Percentiles rank a stretch among this genome's conserved stretches.
phyloP scores from a whole-genome alignment of 1,140 invertebrate genomes.

The Andricus grossulariae region DNA sequence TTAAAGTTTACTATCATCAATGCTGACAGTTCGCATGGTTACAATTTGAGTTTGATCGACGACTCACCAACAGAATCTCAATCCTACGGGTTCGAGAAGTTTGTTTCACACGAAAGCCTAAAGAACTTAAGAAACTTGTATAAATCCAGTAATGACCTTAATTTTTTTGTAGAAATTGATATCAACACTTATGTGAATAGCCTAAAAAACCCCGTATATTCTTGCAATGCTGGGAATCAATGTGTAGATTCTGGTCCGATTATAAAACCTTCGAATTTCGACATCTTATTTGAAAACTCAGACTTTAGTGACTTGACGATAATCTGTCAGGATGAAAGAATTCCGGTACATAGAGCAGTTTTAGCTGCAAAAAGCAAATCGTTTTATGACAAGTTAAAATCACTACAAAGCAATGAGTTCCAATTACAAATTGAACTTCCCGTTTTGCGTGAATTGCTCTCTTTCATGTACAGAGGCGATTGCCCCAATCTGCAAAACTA shows the following conservation, averaged over 20 bases:
- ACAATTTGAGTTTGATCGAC: neutral
- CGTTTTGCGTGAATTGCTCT: neutral
- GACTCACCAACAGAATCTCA: neutral
- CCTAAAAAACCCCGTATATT: neutral
- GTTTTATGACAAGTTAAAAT: neutral
- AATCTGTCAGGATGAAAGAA: neutral
- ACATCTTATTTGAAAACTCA: neutral
- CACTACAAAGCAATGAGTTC: neutral
- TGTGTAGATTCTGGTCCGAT: too few relatives aligned
- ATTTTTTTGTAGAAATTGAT: neutral
- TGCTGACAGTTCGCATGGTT: neutral
- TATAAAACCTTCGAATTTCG: neutral
- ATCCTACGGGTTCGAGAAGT: neutral
- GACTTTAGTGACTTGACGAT: neutral
- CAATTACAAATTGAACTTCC: neutral
- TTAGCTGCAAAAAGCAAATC: neutral
- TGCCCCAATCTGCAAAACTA: neutral
- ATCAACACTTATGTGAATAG: neutral
- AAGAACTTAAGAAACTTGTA: too few relatives aligned
- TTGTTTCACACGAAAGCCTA: neutral
- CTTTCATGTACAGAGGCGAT: neutral
- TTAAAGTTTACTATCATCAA: neutral
- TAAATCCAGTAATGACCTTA: neutral
- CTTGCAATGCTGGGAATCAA: neutral
- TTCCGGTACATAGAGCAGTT: neutral